Conservation (phyloP, 2,797 vertebrate genomes). For the Varecia variegata region DNA sequence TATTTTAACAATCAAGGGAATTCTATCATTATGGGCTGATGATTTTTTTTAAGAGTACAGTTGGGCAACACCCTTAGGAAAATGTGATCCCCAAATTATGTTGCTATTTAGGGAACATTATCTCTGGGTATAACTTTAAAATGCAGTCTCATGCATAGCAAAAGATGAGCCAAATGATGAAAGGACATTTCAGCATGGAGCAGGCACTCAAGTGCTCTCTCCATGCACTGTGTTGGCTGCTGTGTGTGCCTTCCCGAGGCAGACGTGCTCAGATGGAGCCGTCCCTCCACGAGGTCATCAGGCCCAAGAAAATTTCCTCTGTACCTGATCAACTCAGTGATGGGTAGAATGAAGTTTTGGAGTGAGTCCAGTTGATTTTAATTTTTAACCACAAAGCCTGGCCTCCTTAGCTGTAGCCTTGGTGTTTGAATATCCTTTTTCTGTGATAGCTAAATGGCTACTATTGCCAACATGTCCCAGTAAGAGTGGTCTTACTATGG, state of each 20-base stretch:
- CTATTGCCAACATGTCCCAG: background rate
- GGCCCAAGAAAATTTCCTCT: background rate
- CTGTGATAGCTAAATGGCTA: background rate
- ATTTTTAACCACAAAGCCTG: background rate
- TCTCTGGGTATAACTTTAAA: background rate
- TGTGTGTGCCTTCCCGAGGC: fast-evolving
- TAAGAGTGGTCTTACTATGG: background rate
- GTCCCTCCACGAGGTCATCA: background rate
- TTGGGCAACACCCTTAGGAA: background rate
- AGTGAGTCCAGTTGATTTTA: background rate
- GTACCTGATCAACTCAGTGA: background rate
- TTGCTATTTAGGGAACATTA: background rate
- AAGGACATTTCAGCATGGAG: background rate
- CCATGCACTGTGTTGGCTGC: background rate
- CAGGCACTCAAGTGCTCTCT: background rate
- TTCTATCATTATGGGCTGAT: background rate
- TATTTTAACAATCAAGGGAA: background rate
- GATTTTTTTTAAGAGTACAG: background rate
- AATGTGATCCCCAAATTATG: background rate
- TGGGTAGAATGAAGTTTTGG: background rate
- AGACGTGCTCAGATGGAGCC: fast-evolving
- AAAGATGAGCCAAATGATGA: background rate
- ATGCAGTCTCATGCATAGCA: background rate
- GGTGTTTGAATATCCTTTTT: background rate
- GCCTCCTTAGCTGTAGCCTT: background rate